Evolutionary conservation across 2,797 vertebrate species (phyloP).

Genomic region (Tolypeutes matacus): DNA sequence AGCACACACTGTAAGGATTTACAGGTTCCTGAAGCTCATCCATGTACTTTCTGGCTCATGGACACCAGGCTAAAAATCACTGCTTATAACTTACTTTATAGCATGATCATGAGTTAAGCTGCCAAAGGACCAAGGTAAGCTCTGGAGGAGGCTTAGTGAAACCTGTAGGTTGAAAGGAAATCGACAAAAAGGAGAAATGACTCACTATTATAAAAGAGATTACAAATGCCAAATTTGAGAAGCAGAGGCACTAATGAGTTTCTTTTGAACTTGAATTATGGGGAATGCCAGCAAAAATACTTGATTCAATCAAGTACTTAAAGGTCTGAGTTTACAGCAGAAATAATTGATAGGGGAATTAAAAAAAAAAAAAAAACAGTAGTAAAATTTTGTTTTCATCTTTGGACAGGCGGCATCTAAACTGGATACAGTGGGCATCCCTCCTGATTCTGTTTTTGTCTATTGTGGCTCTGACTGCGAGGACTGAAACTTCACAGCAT

Average conservation of each 20-base stretch:
- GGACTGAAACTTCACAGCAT: constrained; percentile 90
- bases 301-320: constrained; percentile 48
- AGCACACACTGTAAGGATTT: not conserved
- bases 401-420: constrained; percentile 92
- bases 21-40: not conserved
- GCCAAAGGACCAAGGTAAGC: not conserved
- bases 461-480: constrained; percentile 94
- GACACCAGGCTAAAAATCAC: not conserved
- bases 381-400: constrained; percentile 78
- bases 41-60: constrained; percentile 21
- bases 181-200: not conserved
- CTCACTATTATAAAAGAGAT: constrained; percentile 3
- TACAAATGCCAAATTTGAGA: constrained; percentile 39
- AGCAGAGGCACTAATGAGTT: not conserved
- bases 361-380: not conserved
- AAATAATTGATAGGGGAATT: not conserved
- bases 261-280: constrained; percentile 38
- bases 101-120: constrained; percentile 6
- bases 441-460: constrained; percentile 95
- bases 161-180: not conserved
- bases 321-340: not conserved
- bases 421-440: constrained; percentile 97
- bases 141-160: constrained; percentile 13
- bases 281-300: not conserved
- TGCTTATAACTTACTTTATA: not conserved